Conservation (phyloP, 2,113 vertebrate genomes). For the Nibea albiflora region DNA sequence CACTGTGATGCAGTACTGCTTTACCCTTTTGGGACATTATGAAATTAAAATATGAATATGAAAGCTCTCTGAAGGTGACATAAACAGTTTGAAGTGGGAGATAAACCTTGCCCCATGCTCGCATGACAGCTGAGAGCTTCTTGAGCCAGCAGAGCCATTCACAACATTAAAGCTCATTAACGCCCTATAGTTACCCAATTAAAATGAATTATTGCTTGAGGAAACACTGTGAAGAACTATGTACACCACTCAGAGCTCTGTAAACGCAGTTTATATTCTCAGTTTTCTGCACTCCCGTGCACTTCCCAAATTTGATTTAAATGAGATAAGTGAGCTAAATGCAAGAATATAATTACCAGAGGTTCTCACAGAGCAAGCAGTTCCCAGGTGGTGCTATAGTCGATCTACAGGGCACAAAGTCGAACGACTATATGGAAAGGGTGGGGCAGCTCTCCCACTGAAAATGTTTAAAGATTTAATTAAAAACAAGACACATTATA, state of each 20-base stretch:
- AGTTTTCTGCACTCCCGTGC: conserved; percentile 19
- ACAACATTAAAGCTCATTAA: conserved; percentile 60
- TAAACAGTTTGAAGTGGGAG: conserved; percentile 56
- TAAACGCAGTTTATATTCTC: conserved; percentile 37
- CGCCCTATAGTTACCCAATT: conserved; percentile 49
- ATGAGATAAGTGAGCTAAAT: conserved; percentile 41
- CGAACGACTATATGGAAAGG: neutral
- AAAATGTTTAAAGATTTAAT: conserved; percentile 11
- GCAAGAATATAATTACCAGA: conserved; percentile 33
- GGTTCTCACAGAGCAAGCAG: neutral
- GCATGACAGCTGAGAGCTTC: conserved; percentile 43
- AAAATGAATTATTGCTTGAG: conserved; percentile 50
- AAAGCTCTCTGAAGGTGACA: conserved; percentile 50
- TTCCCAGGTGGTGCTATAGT: conserved; percentile 15
- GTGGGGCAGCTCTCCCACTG: conserved; percentile 1
- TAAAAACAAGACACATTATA: neutral
- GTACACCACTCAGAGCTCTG: conserved; percentile 16
- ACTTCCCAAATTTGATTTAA: conserved; percentile 47
- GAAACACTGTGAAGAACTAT: conserved; percentile 39
- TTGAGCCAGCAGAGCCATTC: conserved; percentile 41
- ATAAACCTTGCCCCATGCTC: conserved; percentile 39
- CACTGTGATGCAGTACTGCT: conserved; percentile 11
- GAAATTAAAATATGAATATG: conserved; percentile 45
- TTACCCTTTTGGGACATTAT: conserved; percentile 36
- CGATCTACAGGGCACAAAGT: neutral